Base-by-base conservation (phyloP, 2,113 vertebrate species). In the Rhodinocichla rosea region DNA sequence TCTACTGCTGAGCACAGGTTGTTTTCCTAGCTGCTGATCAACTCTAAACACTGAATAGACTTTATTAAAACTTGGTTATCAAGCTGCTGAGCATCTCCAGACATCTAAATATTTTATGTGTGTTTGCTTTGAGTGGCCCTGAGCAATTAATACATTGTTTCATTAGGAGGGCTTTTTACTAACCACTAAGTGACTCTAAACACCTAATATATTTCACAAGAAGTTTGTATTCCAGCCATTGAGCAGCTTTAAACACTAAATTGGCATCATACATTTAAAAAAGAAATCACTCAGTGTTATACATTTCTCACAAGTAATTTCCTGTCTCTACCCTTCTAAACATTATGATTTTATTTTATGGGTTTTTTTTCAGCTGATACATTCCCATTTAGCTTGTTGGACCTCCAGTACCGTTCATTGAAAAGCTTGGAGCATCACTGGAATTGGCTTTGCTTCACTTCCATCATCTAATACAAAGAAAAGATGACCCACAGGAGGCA, bases 51-150 rank as follows among this genome's bases (percentile, higher is more conserved):
- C 83, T 91, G 89, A 95, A 96, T 93, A 87, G 83, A 94, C 92
- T 95, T 96, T 98, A 98, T 98, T 98, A 98, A 96, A 98, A 97
- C 87, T 97, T 97, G 96, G 92, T 97, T 97, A 96, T 97, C 97
- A 96, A 97, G 91, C 62, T 69, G 69, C 94, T 97, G 96, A 97
- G 89, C 69, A 95, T 95, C 95, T 95, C 89, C 91, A 97, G 91
- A 94, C 75, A 95, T 90, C 95, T 95, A 92, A 97, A 96, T 97
- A 96, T 96, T 97, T 97, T 96, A 97, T 83, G 92, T 18, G 42
- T 88, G 63, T 93, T 97, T 73, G 57, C 71, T 96, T 95, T 94
- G 95, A 95, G 92, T 82, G 64, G 80, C 87, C 80, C 89, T 94
- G 67, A 80, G 59, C 89, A 95, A 92, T 97, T 97, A 97, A 95